Evolutionary conservation across 2,797 vertebrate species (phyloP).

Genomic region (Poeciliopsis gracilis): DNA sequence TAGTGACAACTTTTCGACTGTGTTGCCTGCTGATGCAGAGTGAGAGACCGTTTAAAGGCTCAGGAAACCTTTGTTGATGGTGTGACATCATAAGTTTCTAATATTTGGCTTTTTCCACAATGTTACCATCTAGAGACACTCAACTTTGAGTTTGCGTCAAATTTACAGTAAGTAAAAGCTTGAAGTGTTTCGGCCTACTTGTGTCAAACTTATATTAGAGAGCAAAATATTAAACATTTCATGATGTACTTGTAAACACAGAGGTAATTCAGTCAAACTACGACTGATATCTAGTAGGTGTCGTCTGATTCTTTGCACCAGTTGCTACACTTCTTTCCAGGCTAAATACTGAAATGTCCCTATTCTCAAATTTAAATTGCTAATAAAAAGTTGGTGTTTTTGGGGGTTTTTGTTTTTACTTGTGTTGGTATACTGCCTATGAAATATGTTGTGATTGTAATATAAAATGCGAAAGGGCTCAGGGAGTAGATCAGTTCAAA

Average conservation of each 20-base stretch:
- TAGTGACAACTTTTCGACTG: background rate
- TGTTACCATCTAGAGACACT: background rate
- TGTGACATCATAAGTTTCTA: background rate
- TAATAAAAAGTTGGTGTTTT: background rate
- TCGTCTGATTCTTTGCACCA: background rate
- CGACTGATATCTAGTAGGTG: too few relatives aligned
- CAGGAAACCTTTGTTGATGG: background rate
- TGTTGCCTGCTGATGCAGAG: background rate
- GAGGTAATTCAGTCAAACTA: background rate
- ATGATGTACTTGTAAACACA: background rate
- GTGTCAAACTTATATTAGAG: background rate
- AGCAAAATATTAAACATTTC: background rate
- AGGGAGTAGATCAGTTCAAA: slow-evolving; percentile 42
- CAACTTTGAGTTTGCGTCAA: background rate
- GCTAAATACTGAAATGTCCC: background rate
- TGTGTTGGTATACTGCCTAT: background rate
- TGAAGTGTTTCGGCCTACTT: background rate
- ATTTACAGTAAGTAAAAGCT: background rate
- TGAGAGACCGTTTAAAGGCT: background rate
- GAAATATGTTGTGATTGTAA: background rate
- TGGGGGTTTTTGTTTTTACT: background rate
- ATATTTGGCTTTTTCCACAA: background rate
- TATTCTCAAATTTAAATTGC: background rate
- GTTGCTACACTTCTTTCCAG: background rate
- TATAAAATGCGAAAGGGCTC: background rate